A percentile compares a stretch with the other conserved stretches of the same genome.
Conservation (phyloP, 2,113 vertebrate genomes). For the Ammospiza nelsoni region DNA sequence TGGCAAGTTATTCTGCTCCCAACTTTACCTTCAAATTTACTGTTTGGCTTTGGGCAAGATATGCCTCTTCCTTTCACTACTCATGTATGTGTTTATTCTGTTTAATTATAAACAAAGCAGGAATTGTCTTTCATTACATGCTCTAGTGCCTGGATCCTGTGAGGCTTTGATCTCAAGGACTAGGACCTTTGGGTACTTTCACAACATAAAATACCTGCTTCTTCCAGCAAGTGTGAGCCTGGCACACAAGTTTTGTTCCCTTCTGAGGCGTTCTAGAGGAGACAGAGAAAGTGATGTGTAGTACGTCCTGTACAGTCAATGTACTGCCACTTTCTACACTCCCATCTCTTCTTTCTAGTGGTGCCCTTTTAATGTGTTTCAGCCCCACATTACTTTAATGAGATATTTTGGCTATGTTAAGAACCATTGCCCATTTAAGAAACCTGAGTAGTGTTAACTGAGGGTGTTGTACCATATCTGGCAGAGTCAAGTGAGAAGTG, state of each 20-base stretch:
- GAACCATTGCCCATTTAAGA: neutral
- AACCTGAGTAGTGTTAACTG: neutral
- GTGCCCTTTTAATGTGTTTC: neutral
- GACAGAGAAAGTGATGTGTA: neutral
- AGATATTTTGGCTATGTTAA: neutral
- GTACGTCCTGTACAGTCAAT: neutral
- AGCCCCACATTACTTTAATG: neutral
- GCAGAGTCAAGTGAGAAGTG: neutral
- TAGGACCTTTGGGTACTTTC: neutral
- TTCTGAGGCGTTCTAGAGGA: neutral
- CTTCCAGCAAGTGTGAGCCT: neutral
- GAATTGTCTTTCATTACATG: neutral
- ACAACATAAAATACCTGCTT: neutral
- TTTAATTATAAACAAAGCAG: neutral
- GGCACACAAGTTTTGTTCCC: neutral
- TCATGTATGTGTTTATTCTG: neutral
- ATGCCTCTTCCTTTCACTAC: neutral
- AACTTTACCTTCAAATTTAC: neutral
- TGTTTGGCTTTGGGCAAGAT: neutral
- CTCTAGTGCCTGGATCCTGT: neutral
- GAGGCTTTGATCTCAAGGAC: slow-evolving; percentile 20
- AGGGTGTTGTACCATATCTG: neutral
- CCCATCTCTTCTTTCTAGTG: neutral
- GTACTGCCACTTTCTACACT: neutral
- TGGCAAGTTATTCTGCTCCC: neutral